Base-by-base conservation (phyloP, 2,113 vertebrate species). In the Eulacestoma nigropectus region DNA sequence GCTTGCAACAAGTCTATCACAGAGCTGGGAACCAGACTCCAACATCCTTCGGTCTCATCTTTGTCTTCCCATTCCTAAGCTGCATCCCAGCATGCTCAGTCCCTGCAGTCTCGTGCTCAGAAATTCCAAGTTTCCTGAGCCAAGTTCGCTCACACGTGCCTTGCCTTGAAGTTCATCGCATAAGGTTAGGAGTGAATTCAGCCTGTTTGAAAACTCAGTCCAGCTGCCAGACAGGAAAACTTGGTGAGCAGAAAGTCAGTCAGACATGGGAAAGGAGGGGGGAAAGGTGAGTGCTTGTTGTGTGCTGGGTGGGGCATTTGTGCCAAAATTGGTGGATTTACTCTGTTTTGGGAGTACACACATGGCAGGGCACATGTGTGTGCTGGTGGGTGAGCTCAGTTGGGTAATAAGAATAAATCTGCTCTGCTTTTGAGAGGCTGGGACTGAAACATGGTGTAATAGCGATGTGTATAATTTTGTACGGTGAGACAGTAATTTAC, bases 171-270 rank as follows among this genome's bases (percentile, higher is more conserved):
- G 65, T 85, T 77, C 44, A 23, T 70, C 0, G 1, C 64, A 33
- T 30, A 17, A 81, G 32, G 49, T 69, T 33, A 75, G n/a, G 68
- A 84, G 64, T 13, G 20, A 70, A 59, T 86, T 73, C 78, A 70
- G 52, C 41, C 69, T 39, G 53, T 75, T 81, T 41, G 50, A 90
- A 74, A 93, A 49, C 57, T 78, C 68, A 23, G 16, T 53, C 47
- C n/a, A 2, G 13, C 76, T 92, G 68, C 94, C 84, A 93, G 79
- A 63, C 47, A 47, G 87, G 82, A 96, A 96, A 95, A 88, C 89
- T 68, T 74, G 59, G 80, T 76, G 92, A 75, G 49, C 1, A 1
- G 92, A 90, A 95, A 95, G 79, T 93, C 82, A 57, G 63, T 86
- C 76, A 81, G 76, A 64, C 49, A 0, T 94, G 83, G 83, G 83